Percentiles rank a stretch among this genome's conserved stretches.
phyloP scores from a whole-genome alignment of 1,140 invertebrate genomes.

The Drosophila mauritiana region DNA sequence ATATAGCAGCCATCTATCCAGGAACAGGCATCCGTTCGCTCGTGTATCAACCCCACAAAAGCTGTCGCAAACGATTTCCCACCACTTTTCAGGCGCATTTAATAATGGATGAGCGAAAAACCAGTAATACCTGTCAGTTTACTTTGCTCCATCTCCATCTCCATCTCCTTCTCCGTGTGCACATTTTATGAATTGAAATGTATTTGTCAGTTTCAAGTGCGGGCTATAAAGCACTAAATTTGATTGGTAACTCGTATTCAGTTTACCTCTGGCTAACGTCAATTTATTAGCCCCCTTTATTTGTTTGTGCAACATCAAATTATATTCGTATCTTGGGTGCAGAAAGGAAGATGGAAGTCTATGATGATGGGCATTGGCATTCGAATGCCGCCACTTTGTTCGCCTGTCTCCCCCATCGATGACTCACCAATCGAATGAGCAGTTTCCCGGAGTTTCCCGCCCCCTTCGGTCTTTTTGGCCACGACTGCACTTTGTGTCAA shows the following conservation, averaged over 20 bases:
- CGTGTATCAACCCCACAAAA: constrained; percentile 27
- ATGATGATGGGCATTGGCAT: neutral
- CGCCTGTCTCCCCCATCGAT: constrained; percentile 7
- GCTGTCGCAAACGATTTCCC: constrained; percentile 25
- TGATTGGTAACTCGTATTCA: neutral
- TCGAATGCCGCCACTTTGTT: constrained; percentile 14
- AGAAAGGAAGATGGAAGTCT: neutral
- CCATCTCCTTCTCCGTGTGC: neutral
- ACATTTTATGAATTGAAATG: neutral
- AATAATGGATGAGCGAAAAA: constrained; percentile 20
- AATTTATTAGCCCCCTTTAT: too few relatives aligned
- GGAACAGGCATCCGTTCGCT: neutral
- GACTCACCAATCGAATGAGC: constrained; percentile 16
- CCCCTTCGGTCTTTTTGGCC: neutral
- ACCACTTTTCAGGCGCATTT: constrained; percentile 16
- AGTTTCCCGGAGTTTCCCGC: constrained; percentile 5
- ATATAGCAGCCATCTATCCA: constrained; percentile 19
- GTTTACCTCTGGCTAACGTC: too few relatives aligned
- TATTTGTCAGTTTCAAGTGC: neutral
- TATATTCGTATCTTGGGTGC: too few relatives aligned
- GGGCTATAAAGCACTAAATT: neutral
- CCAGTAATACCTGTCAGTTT: constrained; percentile 14
- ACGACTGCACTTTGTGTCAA: constrained; percentile 73
- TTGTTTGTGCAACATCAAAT: too few relatives aligned
- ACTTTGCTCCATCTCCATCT: neutral